Conservation (phyloP, 2,888 invertebrate genomes). For the Clanis bilineata region DNA sequence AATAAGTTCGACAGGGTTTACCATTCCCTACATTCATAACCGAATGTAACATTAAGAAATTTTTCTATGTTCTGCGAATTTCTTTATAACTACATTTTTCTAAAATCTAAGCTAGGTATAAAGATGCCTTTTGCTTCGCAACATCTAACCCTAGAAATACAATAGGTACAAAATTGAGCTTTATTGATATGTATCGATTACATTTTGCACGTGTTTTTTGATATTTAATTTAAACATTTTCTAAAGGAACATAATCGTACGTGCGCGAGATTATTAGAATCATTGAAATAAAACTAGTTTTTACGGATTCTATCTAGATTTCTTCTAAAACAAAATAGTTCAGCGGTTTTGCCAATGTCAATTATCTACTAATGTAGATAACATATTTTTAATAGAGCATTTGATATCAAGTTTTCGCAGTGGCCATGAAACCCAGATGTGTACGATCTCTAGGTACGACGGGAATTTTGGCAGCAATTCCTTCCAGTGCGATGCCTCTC, state of each 20-base stretch:
- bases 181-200: slow-evolving; percentile 76
- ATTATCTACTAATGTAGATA: no score
- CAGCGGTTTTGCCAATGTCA: no score
- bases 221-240: slow-evolving; percentile 5
- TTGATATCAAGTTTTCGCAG: no score
- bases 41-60: slow-evolving; percentile 2
- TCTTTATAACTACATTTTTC: slow-evolving; percentile 44
- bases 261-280: no score
- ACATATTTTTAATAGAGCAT: no score
- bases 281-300: no score
- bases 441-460: no score
- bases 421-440: no score
- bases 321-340: no score
- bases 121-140: slow-evolving; percentile 62
- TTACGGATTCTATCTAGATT: no score
- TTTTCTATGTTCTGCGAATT: slow-evolving; percentile 39
- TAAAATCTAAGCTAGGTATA: slow-evolving; percentile 19
- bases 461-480: no score
- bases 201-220: slow-evolving; percentile 42
- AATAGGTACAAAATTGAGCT: slow-evolving; percentile 81
- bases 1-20: not conserved
- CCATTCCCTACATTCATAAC: slow-evolving; percentile 2
- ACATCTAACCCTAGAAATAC: slow-evolving; percentile 75
- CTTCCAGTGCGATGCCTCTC: no score
- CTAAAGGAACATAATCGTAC: slow-evolving; percentile 11